Conservation (phyloP, 2,113 vertebrate genomes). For the Podilymbus podiceps region DNA sequence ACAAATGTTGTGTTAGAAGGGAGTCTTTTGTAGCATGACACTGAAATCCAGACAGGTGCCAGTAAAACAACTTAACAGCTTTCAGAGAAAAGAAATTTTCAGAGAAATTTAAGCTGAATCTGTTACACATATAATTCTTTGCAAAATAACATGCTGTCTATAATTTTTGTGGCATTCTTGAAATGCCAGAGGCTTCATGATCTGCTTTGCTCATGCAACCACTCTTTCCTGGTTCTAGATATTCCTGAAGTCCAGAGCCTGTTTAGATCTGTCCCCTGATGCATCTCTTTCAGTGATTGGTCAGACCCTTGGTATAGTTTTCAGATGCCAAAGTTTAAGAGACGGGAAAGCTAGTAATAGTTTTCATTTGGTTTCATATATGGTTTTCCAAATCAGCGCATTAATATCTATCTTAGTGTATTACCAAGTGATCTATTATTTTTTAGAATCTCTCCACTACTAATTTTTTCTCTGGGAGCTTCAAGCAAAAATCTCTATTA, state of each 20-base stretch:
- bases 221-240: not conserved
- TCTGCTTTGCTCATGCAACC: not conserved
- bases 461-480: not conserved
- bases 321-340: not conserved
- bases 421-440: not conserved
- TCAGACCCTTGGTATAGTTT: not conserved
- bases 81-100: not conserved
- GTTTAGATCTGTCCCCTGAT: not conserved
- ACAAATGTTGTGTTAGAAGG: not conserved
- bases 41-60: not conserved
- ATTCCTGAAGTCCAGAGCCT: not conserved
- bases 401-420: not conserved
- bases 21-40: not conserved
- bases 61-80: constrained; percentile 2
- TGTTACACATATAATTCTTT: not conserved
- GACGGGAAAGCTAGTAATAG: not conserved
- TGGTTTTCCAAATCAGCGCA: not conserved
- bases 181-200: not conserved
- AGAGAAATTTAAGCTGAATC: not conserved
- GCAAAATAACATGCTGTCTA: not conserved
- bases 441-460: not conserved
- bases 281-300: not conserved
- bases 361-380: not conserved
- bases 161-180: not conserved
- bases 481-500: not conserved